Percentiles rank a stretch among this genome's conserved stretches.
Conservation (phyloP, 2,113 vertebrate species). For the Eonycteris spelaea region DNA sequence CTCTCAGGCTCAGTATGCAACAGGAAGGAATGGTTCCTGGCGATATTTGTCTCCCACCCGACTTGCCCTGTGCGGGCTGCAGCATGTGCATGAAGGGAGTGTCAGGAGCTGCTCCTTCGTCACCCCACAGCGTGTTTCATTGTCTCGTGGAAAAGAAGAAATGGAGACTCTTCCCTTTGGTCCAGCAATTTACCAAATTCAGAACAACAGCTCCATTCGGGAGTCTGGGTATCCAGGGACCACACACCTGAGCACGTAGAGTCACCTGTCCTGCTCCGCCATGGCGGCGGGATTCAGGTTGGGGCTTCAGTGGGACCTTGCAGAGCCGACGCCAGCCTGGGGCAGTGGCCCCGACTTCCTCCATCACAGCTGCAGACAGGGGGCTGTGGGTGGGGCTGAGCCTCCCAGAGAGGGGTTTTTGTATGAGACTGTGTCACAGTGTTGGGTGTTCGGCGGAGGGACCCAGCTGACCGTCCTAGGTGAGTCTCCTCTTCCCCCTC, state of each 20-base stretch:
- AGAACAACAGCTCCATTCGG: no score
- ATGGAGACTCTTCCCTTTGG: neutral
- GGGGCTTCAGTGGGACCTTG: no score
- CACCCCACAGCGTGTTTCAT: neutral
- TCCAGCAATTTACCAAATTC: no score
- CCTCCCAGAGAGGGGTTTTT: conserved; percentile 54
- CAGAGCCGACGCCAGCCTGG: neutral
- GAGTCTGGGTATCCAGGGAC: no score
- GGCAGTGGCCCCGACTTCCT: neutral
- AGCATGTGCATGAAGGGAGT: fast-evolving
- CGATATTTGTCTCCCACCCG: no score
- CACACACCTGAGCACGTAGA: no score
- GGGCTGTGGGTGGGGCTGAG: fast-evolving
- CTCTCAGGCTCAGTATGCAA: no score
- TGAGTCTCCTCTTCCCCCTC: conserved; percentile 65
- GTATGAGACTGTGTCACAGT: conserved; percentile 46
- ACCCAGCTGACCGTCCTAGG: neutral
- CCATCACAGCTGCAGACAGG: neutral
- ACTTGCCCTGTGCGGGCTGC: neutral
- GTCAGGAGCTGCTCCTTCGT: no score
- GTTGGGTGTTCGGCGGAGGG: neutral
- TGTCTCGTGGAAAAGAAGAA: neutral
- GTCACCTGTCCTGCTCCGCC: no score
- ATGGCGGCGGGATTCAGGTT: no score
- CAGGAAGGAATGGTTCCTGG: neutral